Evolutionary conservation across 1,140 invertebrate genomes (phyloP), one percentile per base, ranked within the genome.

Genomic region (Brachionus asplanchnoidis): DNA sequence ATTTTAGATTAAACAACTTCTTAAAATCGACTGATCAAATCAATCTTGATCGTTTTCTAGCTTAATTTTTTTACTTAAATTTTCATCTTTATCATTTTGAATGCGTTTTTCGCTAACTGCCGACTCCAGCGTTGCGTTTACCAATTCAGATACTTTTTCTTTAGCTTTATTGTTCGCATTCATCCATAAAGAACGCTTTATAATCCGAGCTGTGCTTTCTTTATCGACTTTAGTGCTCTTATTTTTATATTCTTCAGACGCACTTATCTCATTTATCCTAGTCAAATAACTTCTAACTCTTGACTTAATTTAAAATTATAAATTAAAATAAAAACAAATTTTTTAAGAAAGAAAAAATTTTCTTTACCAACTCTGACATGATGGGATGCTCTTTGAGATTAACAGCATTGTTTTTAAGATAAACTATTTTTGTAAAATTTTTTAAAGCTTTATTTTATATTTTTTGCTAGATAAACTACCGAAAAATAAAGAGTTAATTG

Each of bases 361-460:
- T n/a, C n/a, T n/a, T 82, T 65, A 82, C 79, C 36, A 82, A 36
- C 40, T 82, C 79, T 20, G 53, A 65, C 53, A 82, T 36, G 2
- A 82, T 82, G 14, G 79, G 79, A 82, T 82, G 79, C 2, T 82
- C 79, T 44, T 82, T 82, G 0, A 82, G 79, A 65, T 82, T 82
- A 17, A 28, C 53, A 26, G 26, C 79, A 40, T 60, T 82, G 14
- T 60, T 82, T 68, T 82, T 82, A 26, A 82, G 79, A 68, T 82
- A 82, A 32, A 82, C 77, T 80, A 32, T 53, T 17, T 3, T 5
- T 0, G 9, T 36, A 73, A 40, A n/a, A 68, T 11, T 68, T 68
- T n/a, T 68, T 40, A 17, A 0, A 36, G 1, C 2, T 20, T 40
- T 14, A 36, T 8, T 42, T 40, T 17, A 6, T n/a, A 7, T 11